A percentile compares a stretch with the other conserved stretches of the same genome.
These are phyloP conservation scores for Caenorhabditis afra DNA, from an alignment of 2,888 invertebrate species.

Conservation along the genomic window DNA sequence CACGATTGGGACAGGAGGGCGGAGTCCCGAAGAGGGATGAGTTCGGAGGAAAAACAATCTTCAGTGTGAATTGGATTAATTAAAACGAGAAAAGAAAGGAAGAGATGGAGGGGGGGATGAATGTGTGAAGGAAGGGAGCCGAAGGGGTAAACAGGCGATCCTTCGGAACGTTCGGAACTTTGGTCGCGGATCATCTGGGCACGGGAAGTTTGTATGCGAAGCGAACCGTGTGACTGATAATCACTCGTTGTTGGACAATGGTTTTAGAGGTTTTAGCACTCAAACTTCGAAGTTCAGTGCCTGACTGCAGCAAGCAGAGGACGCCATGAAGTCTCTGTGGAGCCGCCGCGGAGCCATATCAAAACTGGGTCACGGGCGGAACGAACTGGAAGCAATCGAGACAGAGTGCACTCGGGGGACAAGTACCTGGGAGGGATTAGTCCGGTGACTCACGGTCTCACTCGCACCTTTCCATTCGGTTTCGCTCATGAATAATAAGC, in stretches of 20 bases:
- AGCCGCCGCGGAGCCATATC: too few relatives aligned
- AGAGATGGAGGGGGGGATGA: slow-evolving; percentile 13
- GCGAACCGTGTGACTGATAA: too few relatives aligned
- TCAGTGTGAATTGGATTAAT: slow-evolving; percentile 45
- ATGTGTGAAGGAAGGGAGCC: background rate
- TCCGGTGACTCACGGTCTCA: slow-evolving; percentile 16
- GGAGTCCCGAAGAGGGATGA: background rate
- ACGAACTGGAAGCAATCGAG: background rate
- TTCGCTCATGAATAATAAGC: slow-evolving; percentile 23
- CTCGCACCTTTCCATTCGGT: background rate
- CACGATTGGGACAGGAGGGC: slow-evolving; percentile 25
- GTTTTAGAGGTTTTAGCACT: too few relatives aligned
- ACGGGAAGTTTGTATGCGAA: too few relatives aligned
- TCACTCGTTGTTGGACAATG: too few relatives aligned
- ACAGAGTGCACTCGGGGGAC: background rate
- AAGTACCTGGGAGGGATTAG: slow-evolving; percentile 14
- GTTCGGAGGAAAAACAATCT: slow-evolving; percentile 28
- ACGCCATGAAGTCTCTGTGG: too few relatives aligned
- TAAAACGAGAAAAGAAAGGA: slow-evolving; percentile 22
- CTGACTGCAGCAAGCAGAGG: too few relatives aligned
- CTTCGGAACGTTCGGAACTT: slow-evolving; percentile 3
- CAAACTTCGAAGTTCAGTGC: too few relatives aligned
- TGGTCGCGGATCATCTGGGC: background rate
- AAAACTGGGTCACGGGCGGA: background rate
- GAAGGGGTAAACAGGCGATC: background rate